These are phyloP conservation scores for Peucedramus taeniatus DNA, from an alignment of 2,113 vertebrate species.

Conservation along the genomic window DNA sequence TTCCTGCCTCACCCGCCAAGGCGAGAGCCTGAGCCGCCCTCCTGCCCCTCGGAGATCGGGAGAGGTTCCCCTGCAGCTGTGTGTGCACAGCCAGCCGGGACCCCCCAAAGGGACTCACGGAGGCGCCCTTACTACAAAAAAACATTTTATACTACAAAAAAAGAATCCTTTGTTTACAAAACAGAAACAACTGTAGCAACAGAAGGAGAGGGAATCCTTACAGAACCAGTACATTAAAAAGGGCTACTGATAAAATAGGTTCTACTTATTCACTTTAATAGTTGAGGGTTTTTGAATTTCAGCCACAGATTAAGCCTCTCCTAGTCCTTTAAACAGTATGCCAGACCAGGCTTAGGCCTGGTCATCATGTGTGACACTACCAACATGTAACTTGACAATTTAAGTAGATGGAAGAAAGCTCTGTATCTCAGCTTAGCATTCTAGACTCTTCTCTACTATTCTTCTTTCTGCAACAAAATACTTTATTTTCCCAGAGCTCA, in stretches of 20 bases:
- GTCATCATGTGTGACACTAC: neutral
- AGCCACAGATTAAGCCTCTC: neutral
- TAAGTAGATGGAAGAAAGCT: neutral
- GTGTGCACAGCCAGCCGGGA: too few species aligned
- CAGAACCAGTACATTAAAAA: neutral
- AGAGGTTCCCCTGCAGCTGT: too few species aligned
- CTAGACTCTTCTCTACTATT: neutral
- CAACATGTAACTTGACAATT: neutral
- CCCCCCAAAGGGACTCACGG: too few species aligned
- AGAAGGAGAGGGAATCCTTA: neutral
- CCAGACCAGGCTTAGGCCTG: neutral
- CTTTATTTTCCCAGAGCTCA: neutral
- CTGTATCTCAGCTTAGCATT: neutral
- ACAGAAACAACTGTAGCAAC: neutral
- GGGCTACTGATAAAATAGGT: neutral
- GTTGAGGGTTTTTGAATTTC: neutral
- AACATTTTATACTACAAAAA: neutral
- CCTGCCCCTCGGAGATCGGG: too few species aligned
- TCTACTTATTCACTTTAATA: neutral
- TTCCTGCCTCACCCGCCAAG: too few species aligned
- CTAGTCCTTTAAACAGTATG: neutral
- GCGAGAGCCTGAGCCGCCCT: too few species aligned
- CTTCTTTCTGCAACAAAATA: neutral
- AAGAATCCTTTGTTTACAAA: neutral
- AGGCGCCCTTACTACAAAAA: too few species aligned